Conservation (phyloP, 2,113 vertebrate genomes). For the Pelvicachromis taeniatus region DNA sequence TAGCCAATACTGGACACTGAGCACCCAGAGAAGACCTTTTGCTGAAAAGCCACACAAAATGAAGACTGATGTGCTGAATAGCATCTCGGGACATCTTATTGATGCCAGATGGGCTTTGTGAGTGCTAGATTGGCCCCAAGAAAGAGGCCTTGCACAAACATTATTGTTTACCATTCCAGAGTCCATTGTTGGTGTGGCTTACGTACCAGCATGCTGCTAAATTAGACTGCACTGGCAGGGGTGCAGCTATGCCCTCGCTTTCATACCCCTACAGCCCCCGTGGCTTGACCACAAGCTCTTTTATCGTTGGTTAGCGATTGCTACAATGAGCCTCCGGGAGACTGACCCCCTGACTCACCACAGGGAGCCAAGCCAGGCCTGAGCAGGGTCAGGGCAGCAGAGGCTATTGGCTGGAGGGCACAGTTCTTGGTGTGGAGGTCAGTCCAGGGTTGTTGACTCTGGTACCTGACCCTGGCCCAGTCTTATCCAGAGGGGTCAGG, state of each 20-base stretch:
- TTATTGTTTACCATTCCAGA: constrained; percentile 65
- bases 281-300: constrained; percentile 56
- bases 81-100: constrained; percentile 63
- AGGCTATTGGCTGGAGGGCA: constrained; percentile 38
- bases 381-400: constrained; percentile 50
- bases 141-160: constrained; percentile 75
- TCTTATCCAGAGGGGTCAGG: constrained; percentile 50
- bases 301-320: constrained; percentile 52
- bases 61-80: constrained; percentile 60
- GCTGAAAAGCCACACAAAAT: constrained; percentile 41
- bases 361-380: constrained; percentile 40
- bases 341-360: constrained; percentile 52
- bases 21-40: constrained; percentile 6
- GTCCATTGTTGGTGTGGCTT: constrained; percentile 57
- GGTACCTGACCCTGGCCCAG: constrained; percentile 42
- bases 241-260: constrained; percentile 43
- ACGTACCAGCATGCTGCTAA: constrained; percentile 60
- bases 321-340: constrained; percentile 65
- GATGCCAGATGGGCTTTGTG: constrained; percentile 70
- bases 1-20: constrained; percentile 19
- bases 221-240: constrained; percentile 65
- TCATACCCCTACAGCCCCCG: constrained; percentile 12
- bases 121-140: constrained; percentile 56
- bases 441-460: constrained; percentile 47
- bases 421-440: constrained; percentile 23